Percentiles rank a stretch among this genome's conserved stretches.
Evolutionary conservation across 2,888 invertebrate genomes (phyloP).

Genomic region (Chymomyza procnemis): DNA sequence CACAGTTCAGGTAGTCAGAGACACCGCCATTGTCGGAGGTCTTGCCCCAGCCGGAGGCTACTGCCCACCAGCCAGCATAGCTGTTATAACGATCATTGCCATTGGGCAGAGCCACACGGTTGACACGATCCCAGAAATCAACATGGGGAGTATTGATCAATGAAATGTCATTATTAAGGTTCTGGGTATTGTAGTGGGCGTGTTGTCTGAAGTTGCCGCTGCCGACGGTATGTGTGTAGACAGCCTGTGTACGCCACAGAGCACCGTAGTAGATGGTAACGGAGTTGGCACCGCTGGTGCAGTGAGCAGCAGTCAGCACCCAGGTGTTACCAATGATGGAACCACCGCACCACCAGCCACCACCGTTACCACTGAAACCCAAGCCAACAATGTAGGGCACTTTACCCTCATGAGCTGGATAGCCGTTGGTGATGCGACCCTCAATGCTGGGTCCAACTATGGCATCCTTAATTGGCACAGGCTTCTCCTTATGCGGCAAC

Average conservation of each 20-base stretch:
- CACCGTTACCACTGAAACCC: slow-evolving; percentile 44
- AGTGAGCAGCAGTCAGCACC: slow-evolving; percentile 64
- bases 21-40: slow-evolving; percentile 54
- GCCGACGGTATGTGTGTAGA: slow-evolving; percentile 34
- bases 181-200: slow-evolving; percentile 8
- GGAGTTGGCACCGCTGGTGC: slow-evolving; percentile 40
- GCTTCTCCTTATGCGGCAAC: neutral
- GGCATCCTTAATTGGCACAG: neutral
- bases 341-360: slow-evolving; percentile 64
- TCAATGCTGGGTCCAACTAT: slow-evolving; percentile 11
- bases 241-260: slow-evolving; percentile 51
- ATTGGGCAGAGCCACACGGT: slow-evolving; percentile 26
- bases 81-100: slow-evolving; percentile 24
- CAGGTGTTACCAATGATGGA: slow-evolving; percentile 49
- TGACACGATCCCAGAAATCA: slow-evolving; percentile 17
- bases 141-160: slow-evolving; percentile 39
- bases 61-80: slow-evolving; percentile 57
- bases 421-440: slow-evolving; percentile 61
- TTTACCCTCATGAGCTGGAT: slow-evolving; percentile 49
- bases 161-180: slow-evolving; percentile 31
- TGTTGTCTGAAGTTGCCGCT: slow-evolving; percentile 21
- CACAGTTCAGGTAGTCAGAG: slow-evolving; percentile 70
- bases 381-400: slow-evolving; percentile 69
- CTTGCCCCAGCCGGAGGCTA: slow-evolving; percentile 79
- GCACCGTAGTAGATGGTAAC: slow-evolving; percentile 58